Evolutionary conservation across 2,888 invertebrate species (phyloP).

Genomic region (Eupithecia vulgata): DNA sequence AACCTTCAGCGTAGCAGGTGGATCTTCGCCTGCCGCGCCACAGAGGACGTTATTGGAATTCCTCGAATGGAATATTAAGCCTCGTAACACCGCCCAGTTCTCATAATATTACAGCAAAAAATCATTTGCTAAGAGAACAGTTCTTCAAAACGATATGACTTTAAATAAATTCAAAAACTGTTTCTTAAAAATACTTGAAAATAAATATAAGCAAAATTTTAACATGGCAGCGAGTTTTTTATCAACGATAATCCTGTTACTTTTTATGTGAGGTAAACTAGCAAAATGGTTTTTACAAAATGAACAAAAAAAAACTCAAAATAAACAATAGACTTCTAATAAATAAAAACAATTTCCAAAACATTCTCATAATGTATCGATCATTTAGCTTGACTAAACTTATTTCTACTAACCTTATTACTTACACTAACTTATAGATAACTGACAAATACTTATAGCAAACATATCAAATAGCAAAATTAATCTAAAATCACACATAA

Average conservation of each 20-base stretch:
- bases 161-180: not conserved
- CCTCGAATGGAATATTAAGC: too few relatives aligned
- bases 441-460: not conserved
- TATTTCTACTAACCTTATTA: not conserved
- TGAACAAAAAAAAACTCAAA: slow-evolving; percentile 14
- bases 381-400: slow-evolving; percentile 16
- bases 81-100: not conserved
- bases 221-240: not conserved
- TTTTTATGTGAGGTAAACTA: not conserved
- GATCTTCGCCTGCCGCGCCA: too few relatives aligned
- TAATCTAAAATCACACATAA: slow-evolving; percentile 48
- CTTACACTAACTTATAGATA: not conserved
- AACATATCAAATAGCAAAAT: slow-evolving; percentile 9
- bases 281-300: slow-evolving; percentile 30
- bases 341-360: slow-evolving; percentile 30
- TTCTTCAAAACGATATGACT: not conserved
- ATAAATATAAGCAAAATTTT: not conserved
- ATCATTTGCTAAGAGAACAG: not conserved
- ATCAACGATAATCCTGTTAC: not conserved
- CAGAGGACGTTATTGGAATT: too few relatives aligned
- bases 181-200: not conserved
- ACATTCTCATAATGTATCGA: slow-evolving; percentile 33
- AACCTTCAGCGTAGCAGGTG: too few relatives aligned
- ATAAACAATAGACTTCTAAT: slow-evolving; percentile 28
- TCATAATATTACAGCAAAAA: not conserved